Percentiles rank a stretch among this genome's conserved stretches.
Conservation (phyloP, 2,888 invertebrate species). For the Apoderus coryli region DNA sequence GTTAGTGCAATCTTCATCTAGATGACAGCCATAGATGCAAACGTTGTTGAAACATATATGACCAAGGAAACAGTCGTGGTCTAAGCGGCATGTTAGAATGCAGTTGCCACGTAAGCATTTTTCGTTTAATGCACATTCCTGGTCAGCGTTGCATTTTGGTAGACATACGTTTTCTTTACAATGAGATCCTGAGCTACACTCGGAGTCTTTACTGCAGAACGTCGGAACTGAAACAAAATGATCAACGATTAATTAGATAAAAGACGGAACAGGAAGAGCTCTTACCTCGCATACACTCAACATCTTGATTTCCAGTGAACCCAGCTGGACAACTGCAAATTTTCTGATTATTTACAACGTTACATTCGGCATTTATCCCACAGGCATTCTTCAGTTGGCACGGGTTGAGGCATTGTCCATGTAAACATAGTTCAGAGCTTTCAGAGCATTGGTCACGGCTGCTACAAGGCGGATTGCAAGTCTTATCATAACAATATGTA, state of each 20-base stretch:
- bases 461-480: slow-evolving; percentile 69
- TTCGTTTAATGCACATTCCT: slow-evolving; percentile 79
- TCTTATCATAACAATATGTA: slow-evolving; percentile 66
- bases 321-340: slow-evolving; percentile 72
- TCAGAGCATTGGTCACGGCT: slow-evolving; percentile 69
- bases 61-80: slow-evolving; percentile 84
- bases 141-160: slow-evolving; percentile 59
- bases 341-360: slow-evolving; percentile 54
- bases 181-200: slow-evolving; percentile 55
- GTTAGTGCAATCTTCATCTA: slow-evolving; percentile 75
- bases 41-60: slow-evolving; percentile 78
- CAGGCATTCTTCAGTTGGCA: slow-evolving; percentile 64
- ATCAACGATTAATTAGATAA: slow-evolving; percentile 8
- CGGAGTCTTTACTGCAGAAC: slow-evolving; percentile 52
- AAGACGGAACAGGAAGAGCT: slow-evolving; percentile 16
- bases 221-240: slow-evolving; percentile 48
- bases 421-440: slow-evolving; percentile 60
- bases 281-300: slow-evolving; percentile 75
- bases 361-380: slow-evolving; percentile 71
- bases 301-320: slow-evolving; percentile 71
- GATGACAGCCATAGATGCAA: slow-evolving; percentile 74
- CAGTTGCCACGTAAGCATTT: slow-evolving; percentile 73
- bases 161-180: slow-evolving; percentile 75
- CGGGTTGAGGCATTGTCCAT: slow-evolving; percentile 69
- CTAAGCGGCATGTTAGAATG: slow-evolving; percentile 77